phyloP scores from a whole-genome alignment of 1,140 invertebrate genomes.

The Polypedilum pembai region DNA sequence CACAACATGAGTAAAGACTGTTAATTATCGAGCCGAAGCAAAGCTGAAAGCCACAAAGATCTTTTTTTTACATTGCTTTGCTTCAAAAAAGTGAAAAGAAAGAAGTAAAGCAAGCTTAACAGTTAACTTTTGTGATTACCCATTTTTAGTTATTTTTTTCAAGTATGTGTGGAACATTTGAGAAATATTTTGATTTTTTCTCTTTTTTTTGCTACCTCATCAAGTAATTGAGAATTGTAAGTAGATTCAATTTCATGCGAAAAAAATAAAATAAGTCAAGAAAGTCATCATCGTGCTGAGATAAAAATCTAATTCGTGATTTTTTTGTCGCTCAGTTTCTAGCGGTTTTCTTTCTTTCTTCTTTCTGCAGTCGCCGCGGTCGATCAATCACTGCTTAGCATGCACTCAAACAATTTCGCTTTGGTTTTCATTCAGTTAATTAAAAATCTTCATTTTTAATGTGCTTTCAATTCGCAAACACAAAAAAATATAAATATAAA shows the following conservation, averaged over 20 bases:
- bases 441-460: no score
- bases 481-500: no score
- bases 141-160: background rate
- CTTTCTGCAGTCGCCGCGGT: background rate
- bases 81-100: background rate
- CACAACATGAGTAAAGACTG: background rate
- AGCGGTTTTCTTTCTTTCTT: background rate
- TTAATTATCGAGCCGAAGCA: background rate
- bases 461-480: no score
- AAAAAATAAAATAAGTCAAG: background rate
- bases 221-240: no score
- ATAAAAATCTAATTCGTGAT: background rate
- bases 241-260: background rate
- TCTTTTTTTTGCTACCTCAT: background rate
- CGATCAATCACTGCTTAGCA: background rate
- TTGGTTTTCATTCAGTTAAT: background rate
- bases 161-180: background rate
- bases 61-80: background rate
- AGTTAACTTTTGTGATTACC: constrained; percentile 8
- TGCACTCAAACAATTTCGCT: background rate
- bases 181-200: constrained; percentile 20
- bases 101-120: constrained; percentile 7
- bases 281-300: background rate
- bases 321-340: no score
- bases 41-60: background rate